A percentile compares a stretch with the other conserved stretches of the same genome.
These are phyloP conservation scores for Colostygia pectinataria DNA, from an alignment of 2,888 invertebrate genomes.

Conservation along the genomic window DNA sequence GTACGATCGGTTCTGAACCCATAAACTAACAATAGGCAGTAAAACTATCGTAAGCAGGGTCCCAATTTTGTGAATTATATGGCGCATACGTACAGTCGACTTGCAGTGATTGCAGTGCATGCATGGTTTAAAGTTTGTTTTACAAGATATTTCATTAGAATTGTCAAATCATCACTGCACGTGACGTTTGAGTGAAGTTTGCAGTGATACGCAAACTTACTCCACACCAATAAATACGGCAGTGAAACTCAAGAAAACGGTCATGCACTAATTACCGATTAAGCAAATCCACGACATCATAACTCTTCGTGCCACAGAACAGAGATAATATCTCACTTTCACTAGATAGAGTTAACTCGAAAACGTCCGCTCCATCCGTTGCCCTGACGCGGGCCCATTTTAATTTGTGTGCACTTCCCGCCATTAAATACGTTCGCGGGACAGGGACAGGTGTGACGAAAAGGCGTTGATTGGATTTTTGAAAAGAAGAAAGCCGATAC, in stretches of 20 bases:
- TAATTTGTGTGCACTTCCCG: slow-evolving; percentile 73
- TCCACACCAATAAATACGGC: background rate
- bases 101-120: too few species aligned
- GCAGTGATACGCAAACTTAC: too few species aligned
- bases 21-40: too few species aligned
- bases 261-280: slow-evolving; percentile 23
- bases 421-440: slow-evolving; percentile 61
- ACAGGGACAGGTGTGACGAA: slow-evolving; percentile 34
- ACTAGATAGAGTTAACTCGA: slow-evolving; percentile 54
- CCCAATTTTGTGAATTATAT: too few species aligned
- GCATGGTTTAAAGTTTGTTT: too few species aligned
- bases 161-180: too few species aligned
- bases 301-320: slow-evolving; percentile 33
- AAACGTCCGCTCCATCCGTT: slow-evolving; percentile 56
- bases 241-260: slow-evolving; percentile 7
- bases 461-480: slow-evolving; percentile 9
- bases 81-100: too few species aligned
- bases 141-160: too few species aligned
- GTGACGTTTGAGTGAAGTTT: too few species aligned
- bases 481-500: too few species aligned
- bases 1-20: too few species aligned
- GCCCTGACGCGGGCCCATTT: slow-evolving; percentile 66
- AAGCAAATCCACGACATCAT: slow-evolving; percentile 30
- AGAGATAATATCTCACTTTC: slow-evolving; percentile 62
- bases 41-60: too few species aligned